phyloP scores from a whole-genome alignment of 2,113 vertebrate genomes.

The Stegastes partitus region DNA sequence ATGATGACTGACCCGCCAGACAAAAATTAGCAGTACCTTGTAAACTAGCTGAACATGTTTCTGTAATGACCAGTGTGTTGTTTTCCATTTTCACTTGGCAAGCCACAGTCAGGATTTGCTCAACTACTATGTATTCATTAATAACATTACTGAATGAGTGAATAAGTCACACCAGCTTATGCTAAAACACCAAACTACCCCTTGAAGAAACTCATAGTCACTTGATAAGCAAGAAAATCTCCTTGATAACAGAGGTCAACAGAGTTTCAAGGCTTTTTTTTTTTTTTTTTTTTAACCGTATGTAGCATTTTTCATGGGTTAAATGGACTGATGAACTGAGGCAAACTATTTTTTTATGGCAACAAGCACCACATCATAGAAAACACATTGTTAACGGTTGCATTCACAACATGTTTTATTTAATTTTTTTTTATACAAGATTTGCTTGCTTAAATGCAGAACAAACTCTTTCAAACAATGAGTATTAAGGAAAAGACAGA shows the following conservation, averaged over 20 bases:
- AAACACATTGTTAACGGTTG: slow-evolving; percentile 42
- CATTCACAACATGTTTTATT: slow-evolving; percentile 39
- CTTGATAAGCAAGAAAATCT: no score
- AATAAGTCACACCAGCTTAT: slow-evolving; percentile 1
- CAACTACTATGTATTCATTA: background rate
- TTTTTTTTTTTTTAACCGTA: no score
- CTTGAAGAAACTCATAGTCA: background rate
- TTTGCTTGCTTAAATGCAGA: slow-evolving; percentile 29
- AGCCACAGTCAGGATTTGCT: background rate
- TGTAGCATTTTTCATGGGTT: background rate
- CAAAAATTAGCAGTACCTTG: background rate
- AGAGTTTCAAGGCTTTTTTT: no score
- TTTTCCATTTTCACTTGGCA: background rate
- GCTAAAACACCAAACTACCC: background rate
- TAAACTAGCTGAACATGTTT: slow-evolving; percentile 1
- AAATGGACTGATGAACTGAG: slow-evolving; percentile 10
- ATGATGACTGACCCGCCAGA: slow-evolving; percentile 1
- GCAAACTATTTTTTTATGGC: background rate
- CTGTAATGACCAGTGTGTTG: background rate
- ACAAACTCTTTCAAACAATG: slow-evolving; percentile 9
- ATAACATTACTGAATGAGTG: background rate
- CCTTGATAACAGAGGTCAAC: no score
- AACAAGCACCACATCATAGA: slow-evolving; percentile 4
- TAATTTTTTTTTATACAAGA: slow-evolving; percentile 31
- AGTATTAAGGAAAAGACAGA: slow-evolving; percentile 12